Evolutionary conservation across 2,888 invertebrate species (phyloP).

Genomic region (Atethmia centrago): DNA sequence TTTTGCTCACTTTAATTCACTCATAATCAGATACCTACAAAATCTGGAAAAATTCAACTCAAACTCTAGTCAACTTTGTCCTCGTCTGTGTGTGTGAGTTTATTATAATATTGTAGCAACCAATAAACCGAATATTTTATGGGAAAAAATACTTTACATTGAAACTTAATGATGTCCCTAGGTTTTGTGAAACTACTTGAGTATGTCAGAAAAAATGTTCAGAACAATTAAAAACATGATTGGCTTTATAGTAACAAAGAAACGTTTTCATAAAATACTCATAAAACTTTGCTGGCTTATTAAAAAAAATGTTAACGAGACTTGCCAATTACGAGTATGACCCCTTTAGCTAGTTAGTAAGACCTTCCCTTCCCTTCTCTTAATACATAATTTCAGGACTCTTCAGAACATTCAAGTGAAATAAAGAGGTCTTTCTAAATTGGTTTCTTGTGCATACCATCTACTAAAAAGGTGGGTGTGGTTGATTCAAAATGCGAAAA

Average conservation of each 20-base stretch:
- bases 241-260: conserved; percentile 81
- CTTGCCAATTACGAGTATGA: conserved; percentile 83
- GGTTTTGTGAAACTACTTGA: conserved; percentile 41
- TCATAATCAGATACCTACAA: neutral
- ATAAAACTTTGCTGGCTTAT: conserved; percentile 86
- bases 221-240: conserved; percentile 75
- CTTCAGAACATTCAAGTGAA: neutral
- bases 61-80: neutral
- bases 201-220: conserved; percentile 54
- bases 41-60: no score
- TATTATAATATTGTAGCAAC: neutral
- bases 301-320: conserved; percentile 85
- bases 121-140: conserved; percentile 23
- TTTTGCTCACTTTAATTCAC: neutral
- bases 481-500: conserved; percentile 77
- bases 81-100: neutral
- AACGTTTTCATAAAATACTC: conserved; percentile 81
- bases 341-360: conserved; percentile 66
- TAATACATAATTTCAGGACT: neutral
- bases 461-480: conserved; percentile 83
- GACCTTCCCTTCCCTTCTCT: conserved; percentile 36
- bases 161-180: conserved; percentile 41
- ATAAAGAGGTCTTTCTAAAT: conserved; percentile 34
- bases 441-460: conserved; percentile 74
- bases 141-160: conserved; percentile 34